Percentiles rank a stretch among this genome's conserved stretches.
Evolutionary conservation across 2,888 invertebrate species (phyloP).

Genomic region (Stegophylla sp.): DNA sequence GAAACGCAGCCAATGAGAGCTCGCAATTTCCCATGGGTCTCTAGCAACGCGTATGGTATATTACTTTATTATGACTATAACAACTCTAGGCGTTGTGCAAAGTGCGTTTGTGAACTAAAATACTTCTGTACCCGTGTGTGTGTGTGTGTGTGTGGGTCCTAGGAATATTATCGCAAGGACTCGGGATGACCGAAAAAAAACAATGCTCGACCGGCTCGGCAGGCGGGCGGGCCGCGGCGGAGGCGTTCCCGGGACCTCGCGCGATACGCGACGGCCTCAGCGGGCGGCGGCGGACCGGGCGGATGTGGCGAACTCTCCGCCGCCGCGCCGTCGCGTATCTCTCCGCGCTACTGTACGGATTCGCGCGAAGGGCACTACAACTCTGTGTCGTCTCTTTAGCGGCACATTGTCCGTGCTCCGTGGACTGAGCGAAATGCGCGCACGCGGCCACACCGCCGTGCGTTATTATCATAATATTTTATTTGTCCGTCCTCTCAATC

Average conservation of each 20-base stretch:
- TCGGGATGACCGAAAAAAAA: constrained; percentile 50
- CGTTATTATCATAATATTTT: constrained; percentile 56
- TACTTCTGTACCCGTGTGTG: too few species aligned
- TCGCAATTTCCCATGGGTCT: too few species aligned
- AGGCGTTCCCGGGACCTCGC: not conserved
- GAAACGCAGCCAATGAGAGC: too few species aligned
- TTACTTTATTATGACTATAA: not conserved
- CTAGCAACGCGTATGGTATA: not conserved
- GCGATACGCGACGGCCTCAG: not conserved
- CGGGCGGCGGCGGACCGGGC: not conserved
- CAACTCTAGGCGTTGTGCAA: not conserved
- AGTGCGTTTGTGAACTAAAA: too few species aligned
- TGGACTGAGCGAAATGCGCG: constrained; percentile 51
- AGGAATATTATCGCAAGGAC: constrained; percentile 25
- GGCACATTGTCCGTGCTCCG: constrained; percentile 53
- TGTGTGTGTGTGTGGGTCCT: too few species aligned
- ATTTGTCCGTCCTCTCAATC: constrained; percentile 57
- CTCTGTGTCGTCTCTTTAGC: constrained; percentile 56
- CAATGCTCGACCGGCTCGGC: not conserved
- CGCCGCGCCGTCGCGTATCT: not conserved
- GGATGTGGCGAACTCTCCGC: not conserved
- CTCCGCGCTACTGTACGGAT: not conserved
- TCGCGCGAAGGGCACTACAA: constrained; percentile 36
- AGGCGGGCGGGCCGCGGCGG: not conserved
- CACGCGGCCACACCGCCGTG: constrained; percentile 18